Base-by-base conservation (phyloP, 2,888 invertebrate species). In the Syrista parreyssii region DNA sequence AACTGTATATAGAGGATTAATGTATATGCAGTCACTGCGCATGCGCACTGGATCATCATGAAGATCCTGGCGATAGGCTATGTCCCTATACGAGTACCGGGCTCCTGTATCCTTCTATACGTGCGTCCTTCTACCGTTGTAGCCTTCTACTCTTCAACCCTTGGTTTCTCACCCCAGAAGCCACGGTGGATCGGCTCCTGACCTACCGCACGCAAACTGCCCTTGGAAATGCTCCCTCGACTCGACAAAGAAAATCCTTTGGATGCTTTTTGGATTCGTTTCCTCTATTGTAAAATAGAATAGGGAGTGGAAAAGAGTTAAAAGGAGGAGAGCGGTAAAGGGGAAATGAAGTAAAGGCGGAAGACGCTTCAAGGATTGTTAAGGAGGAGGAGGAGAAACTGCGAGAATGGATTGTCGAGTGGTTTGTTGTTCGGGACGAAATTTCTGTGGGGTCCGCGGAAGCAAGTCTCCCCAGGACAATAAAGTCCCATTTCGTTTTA, bases 401-500 rank as follows among this genome's bases (percentile, higher is more conserved):
- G 23, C 23, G 55, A 55, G 23, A 55, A 55, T 23, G 23, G 23
- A 55, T 55, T 23, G 23, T 55, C 55, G 23, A 55, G 55, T 55
- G 55, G 34, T 55, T 55, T 55, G 55, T 55, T 55, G 55, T 55
- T 55, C 55, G 55, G 6, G 55, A 55, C 23, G 23, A 55, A 55
- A 55, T 55, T 55, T 55, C 23, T 55, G 55, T 23, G 23, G 23
- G 55, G 23, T 55, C 23, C 55, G 1, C 55, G 55, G 55, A 9
- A 55, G 1, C 23, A 23, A 9, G 23, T 23, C 55, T 55, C 55
- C 55, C 55, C 34, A 23, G 34, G 74, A 36, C 78, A 79, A 82
- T 84, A 83, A 82, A 81, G 76, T 84, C 83, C 83, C 84, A 77
- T 86, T 84, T 82, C 83, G 78, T 79, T 84, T 81, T 84, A 84